These are phyloP conservation scores for Alosa alosa DNA, from an alignment of 2,113 vertebrate genomes.

Conservation along the genomic window DNA sequence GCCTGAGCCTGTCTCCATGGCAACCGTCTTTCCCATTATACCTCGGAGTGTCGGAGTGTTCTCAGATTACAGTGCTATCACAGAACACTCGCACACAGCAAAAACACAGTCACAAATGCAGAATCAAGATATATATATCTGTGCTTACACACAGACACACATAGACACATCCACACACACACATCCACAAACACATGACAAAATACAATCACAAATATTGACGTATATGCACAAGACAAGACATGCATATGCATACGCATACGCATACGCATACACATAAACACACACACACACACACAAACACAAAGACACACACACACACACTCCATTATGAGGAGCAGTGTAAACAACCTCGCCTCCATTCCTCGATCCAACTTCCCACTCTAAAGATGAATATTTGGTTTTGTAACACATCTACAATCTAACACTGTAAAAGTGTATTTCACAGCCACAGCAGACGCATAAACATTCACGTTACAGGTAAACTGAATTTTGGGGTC, in stretches of 20 bases:
- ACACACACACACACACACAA: constrained; percentile 9
- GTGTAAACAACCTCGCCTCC: constrained; percentile 39
- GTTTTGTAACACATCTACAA: background rate
- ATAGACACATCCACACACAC: constrained; percentile 42
- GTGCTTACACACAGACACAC: constrained; percentile 46
- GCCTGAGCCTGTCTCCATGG: constrained; percentile 52
- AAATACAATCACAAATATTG: no score
- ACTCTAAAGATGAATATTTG: background rate
- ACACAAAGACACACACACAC: constrained; percentile 17
- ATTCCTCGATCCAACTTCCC: background rate
- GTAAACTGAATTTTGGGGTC: background rate
- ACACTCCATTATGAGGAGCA: constrained; percentile 35
- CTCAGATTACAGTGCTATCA: constrained; percentile 46
- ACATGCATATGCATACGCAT: background rate
- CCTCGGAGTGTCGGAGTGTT: constrained; percentile 31
- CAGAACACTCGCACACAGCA: constrained; percentile 22
- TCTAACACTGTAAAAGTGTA: background rate
- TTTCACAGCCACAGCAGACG: background rate
- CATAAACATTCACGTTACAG: background rate
- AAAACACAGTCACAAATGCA: background rate
- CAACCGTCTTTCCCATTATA: constrained; percentile 44
- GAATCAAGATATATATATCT: constrained; percentile 2
- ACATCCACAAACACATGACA: background rate
- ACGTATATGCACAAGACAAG: background rate
- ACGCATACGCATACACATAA: constrained; percentile 23